Base-by-base conservation (phyloP, 1,140 invertebrate genomes). In the Sycobia sp. region DNA sequence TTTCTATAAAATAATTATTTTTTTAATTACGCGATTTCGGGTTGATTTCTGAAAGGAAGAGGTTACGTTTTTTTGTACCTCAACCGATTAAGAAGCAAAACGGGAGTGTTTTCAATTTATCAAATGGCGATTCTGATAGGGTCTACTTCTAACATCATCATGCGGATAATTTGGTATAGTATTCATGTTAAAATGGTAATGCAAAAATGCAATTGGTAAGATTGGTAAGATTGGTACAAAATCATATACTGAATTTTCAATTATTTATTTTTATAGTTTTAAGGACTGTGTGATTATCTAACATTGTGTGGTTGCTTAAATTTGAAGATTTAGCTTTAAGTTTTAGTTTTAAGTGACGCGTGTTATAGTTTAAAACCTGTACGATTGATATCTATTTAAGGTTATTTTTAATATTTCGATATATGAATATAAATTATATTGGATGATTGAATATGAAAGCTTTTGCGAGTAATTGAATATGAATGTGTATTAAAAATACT, bases 11-110 rank as follows among this genome's bases (percentile, higher is more conserved):
- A n/a, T n/a, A n/a, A 20, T 34, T 43, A n/a, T 41, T 41, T 20
- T 43, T 51, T 64, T 57, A 22, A 50, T 47, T 27, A 25, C 43
- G 27, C 43, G 60, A 4, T n/a, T 14, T 41, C 44, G 43, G 22
- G 23, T 13, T 20, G 16, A 47, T 38, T 14, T 29, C 62, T 38
- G 62, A 65, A 65, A 65, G 46, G 55, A 39, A 53, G 34, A 16
- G 14, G 34, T 22, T 53, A 55, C 54, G 39, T 58, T n/a, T n/a
- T 50, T 38, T 59, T 41, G 47, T 46, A 20, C 20, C 20, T 38
- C 18, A 51, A 22, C 49, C 39, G 62, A 65, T 23, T 65, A 65
- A 18, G 62, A 58, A 57, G 49, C 55, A 51, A 63, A 64, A 0
- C 62, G 62, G 62, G 62, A 65, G 62, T 65, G 62, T 20, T 22